Conservation (phyloP, 2,113 vertebrate genomes). For the Serilophus lunatus region DNA sequence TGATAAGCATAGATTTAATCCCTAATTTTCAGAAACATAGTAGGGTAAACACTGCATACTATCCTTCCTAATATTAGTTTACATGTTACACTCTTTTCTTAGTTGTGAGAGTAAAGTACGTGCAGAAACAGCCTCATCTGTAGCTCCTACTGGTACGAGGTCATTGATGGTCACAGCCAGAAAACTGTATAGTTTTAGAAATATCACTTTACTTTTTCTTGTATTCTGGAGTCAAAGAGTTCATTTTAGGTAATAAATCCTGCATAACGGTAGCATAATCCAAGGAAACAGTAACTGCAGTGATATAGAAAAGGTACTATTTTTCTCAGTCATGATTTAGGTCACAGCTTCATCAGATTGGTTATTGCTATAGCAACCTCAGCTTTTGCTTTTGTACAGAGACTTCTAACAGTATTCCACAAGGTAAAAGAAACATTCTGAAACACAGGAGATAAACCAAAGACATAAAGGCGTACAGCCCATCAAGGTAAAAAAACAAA, state of each 20-base stretch:
- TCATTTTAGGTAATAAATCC: conserved; percentile 61
- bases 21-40: neutral
- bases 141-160: neutral
- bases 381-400: conserved; percentile 72
- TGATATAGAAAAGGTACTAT: conserved; percentile 64
- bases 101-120: neutral
- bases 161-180: neutral
- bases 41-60: neutral
- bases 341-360: conserved; percentile 80
- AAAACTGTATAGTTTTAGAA: neutral
- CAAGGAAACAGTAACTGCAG: conserved; percentile 28
- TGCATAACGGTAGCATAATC: conserved; percentile 1
- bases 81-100: neutral
- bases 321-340: conserved; percentile 78
- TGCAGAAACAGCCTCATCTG: neutral
- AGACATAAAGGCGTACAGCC: neutral
- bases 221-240: conserved; percentile 36
- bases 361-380: conserved; percentile 87
- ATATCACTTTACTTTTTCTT: neutral
- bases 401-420: conserved; percentile 73
- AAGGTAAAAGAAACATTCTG: conserved; percentile 66
- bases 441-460: conserved; percentile 26
- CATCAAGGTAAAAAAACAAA: neutral
- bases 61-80: neutral
- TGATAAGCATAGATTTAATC: neutral